Evolutionary conservation across 2,113 vertebrate genomes (phyloP), one percentile per base, ranked within the genome.

Genomic region (Nibea coibor): DNA sequence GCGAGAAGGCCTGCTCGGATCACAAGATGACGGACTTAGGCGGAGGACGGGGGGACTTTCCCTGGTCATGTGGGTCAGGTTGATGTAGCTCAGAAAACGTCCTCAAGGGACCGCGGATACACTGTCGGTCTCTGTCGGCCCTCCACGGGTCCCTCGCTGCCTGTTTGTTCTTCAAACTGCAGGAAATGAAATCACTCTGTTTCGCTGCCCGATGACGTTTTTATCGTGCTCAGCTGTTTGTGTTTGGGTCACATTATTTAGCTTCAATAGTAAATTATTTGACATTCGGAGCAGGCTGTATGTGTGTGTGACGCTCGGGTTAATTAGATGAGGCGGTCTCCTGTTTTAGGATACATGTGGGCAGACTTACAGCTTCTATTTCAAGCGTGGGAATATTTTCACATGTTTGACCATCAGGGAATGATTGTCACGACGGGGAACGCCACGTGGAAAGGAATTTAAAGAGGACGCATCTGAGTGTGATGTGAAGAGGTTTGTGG

Each of bases 21-120:
- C 75, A 53, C 53, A 62, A 45, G 78, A 72, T 26, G 26, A 16
- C 19, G 9, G 4, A 20, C 31, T 0, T 0, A 4, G 45, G 48
- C 4, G 42, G 31, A 31, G 54, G 61, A 81, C 78, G 84, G 54
- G 61, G 83, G 84, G 84, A 80, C 81, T 84, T 80, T 82, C 84
- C 87, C 31, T 14, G 8, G 31, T 61, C 69, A 22, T 77, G 67
- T 67, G 14, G 74, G 78, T 75, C 74, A 45, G 71, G 51, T 31
- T 24, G 75, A 14, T 24, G 72, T 35, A 74, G 43, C 64, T 45
- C 17, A 1, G 16, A 43, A 77, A 59, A 56, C 0, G 31, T 15
- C 45, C 59, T 50, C 80, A 0, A 1, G 42, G 51, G 59, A 31
- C 19, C 11, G n/a, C 31, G 3, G 28, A 57, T 35, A 6, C 6